Evolutionary conservation across 2,888 invertebrate genomes (phyloP).

Genomic region (Chrysolina americana): DNA sequence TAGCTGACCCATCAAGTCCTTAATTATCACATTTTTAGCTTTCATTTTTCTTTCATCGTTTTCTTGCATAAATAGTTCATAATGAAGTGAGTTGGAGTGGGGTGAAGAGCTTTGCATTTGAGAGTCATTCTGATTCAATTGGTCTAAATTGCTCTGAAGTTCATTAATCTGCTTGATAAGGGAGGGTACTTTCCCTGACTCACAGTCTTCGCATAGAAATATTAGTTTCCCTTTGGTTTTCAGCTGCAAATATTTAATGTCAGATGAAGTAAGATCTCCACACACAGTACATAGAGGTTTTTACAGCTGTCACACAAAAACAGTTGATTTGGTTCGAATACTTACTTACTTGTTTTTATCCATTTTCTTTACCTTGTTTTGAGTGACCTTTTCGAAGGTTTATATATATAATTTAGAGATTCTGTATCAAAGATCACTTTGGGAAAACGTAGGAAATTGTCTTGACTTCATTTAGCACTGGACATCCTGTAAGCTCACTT

Average conservation of each 20-base stretch:
- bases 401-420: neutral
- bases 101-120: neutral
- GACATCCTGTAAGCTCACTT: too few relatives aligned
- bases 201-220: neutral
- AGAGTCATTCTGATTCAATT: neutral
- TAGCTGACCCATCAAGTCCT: neutral
- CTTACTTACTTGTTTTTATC: neutral
- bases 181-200: neutral
- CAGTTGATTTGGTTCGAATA: neutral
- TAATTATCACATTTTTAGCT: neutral
- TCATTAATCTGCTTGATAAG: neutral
- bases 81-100: neutral
- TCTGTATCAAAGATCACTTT: neutral
- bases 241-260: neutral
- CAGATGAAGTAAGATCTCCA: neutral
- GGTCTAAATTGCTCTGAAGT: neutral
- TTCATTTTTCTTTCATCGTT: neutral
- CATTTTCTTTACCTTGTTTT: neutral
- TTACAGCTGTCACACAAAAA: neutral
- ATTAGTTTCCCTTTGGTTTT: neutral
- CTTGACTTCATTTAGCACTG: neutral
- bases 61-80: neutral
- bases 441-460: neutral
- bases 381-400: neutral
- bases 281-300: neutral